phyloP scores from a whole-genome alignment of 2,113 vertebrate genomes.

The Spea multiplicata region DNA sequence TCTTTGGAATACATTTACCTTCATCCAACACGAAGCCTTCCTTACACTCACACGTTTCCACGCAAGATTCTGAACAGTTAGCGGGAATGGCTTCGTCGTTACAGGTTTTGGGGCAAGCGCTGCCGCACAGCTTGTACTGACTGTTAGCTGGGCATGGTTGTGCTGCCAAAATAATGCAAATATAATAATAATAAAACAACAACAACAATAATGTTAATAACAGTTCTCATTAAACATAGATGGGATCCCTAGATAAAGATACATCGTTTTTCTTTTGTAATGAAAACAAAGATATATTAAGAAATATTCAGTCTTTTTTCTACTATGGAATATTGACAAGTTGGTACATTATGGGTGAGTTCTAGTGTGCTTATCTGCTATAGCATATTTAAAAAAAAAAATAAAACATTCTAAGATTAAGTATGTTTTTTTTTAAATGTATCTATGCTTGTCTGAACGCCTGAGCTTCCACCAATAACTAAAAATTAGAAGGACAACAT shows the following conservation, averaged over 20 bases:
- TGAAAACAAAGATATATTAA: neutral
- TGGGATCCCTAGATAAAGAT: neutral
- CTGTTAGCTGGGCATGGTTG: slow-evolving; percentile 61
- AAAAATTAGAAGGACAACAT: too few species aligned
- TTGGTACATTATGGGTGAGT: too few species aligned
- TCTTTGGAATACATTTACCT: slow-evolving; percentile 49
- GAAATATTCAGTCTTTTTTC: neutral
- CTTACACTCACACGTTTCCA: slow-evolving; percentile 52
- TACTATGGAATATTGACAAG: neutral
- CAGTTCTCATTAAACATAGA: neutral
- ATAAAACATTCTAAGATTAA: neutral
- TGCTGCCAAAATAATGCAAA: slow-evolving; percentile 47
- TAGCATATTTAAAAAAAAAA: too few species aligned
- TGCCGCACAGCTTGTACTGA: slow-evolving; percentile 48
- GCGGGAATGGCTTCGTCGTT: neutral
- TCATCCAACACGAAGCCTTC: slow-evolving; percentile 53
- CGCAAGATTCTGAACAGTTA: slow-evolving; percentile 45
- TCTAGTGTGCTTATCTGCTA: too few species aligned
- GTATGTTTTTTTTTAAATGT: neutral
- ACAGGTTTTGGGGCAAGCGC: slow-evolving; percentile 56
- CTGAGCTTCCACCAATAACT: neutral
- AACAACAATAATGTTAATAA: too few species aligned
- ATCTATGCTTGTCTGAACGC: neutral
- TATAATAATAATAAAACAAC: too few species aligned
- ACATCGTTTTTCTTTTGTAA: too few species aligned